phyloP scores from a whole-genome alignment of 2,888 invertebrate genomes.

The Ellobium chinense region DNA sequence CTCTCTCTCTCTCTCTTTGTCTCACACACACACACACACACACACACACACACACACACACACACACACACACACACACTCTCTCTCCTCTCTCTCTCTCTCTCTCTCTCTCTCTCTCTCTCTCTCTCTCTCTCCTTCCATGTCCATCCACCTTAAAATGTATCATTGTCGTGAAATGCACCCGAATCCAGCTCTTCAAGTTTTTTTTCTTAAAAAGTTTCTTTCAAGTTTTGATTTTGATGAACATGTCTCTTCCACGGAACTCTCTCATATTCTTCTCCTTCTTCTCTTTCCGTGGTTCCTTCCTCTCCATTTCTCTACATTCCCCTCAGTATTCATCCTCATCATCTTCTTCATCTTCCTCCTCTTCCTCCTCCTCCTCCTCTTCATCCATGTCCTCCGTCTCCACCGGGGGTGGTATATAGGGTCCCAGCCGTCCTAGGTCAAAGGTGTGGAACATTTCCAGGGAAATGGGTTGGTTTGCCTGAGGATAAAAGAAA shows the following conservation, averaged over 20 bases:
- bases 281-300: too few relatives aligned
- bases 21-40: too few relatives aligned
- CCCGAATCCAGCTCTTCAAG: too few relatives aligned
- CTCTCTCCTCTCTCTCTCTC: not conserved
- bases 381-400: not conserved
- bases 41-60: too few relatives aligned
- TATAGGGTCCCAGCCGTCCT: constrained; percentile 36
- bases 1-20: too few relatives aligned
- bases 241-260: too few relatives aligned
- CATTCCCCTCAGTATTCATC: constrained; percentile 1
- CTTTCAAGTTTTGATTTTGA: too few relatives aligned
- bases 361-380: constrained; percentile 31
- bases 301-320: too few relatives aligned
- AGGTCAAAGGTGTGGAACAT: constrained; percentile 39
- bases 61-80: not conserved
- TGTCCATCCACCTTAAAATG: not conserved
- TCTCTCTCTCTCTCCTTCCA: constrained; percentile 14
- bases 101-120: constrained; percentile 21
- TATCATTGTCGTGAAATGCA: not conserved
- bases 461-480: constrained; percentile 35
- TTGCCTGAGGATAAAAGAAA: constrained; percentile 18
- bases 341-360: constrained; percentile 9
- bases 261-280: too few relatives aligned
- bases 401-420: constrained; percentile 9
- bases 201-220: too few relatives aligned